A percentile compares a stretch with the other conserved stretches of the same genome.
Evolutionary conservation across 2,888 invertebrate genomes (phyloP).

Genomic region (Pyralis farinalis): DNA sequence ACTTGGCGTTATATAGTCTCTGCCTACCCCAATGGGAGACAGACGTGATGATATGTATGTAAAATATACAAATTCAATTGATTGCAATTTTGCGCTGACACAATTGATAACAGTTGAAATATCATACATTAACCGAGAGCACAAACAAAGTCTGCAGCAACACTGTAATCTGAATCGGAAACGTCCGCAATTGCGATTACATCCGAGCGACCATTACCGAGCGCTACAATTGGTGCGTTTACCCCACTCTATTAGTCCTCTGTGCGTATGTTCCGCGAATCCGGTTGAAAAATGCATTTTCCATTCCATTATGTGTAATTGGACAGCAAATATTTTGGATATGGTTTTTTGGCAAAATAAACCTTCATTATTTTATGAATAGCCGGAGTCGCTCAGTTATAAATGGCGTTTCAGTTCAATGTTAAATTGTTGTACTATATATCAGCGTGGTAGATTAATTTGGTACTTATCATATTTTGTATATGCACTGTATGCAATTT

Average conservation of each 20-base stretch:
- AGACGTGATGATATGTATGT: no score
- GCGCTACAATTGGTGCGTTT: conserved; percentile 27
- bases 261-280: conserved; percentile 6
- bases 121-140: no score
- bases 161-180: conserved; percentile 44
- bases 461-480: no score
- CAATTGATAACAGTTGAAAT: no score
- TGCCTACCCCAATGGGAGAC: no score
- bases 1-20: no score
- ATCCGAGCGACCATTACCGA: conserved; percentile 31
- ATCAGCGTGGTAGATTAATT: background rate
- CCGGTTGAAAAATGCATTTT: conserved; percentile 11
- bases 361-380: background rate
- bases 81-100: no score
- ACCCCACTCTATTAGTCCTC: conserved; percentile 21
- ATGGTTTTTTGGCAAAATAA: background rate
- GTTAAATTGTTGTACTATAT: no score
- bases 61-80: no score
- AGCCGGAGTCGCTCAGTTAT: no score
- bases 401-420: background rate
- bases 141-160: no score
- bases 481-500: no score
- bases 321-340: background rate
- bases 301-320: background rate
- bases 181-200: conserved; percentile 31